A percentile compares a stretch with the other conserved stretches of the same genome.
Conservation (phyloP, 92 coral and sea anemone species). For the Epizoanthus stellaris region DNA sequence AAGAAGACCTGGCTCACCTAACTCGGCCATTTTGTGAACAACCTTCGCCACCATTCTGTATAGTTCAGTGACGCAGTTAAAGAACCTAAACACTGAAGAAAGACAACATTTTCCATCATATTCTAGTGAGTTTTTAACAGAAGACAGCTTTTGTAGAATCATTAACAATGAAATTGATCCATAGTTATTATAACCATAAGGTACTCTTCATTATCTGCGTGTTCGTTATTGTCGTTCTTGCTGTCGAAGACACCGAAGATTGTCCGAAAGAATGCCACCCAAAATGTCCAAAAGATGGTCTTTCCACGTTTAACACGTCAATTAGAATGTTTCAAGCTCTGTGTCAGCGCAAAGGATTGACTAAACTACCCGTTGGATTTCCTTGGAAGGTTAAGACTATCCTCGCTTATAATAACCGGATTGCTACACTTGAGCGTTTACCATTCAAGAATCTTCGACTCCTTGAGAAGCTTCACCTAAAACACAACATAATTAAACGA, state of each 20-base stretch:
- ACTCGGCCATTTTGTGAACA: too few relatives aligned
- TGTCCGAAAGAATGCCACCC: constrained; percentile 7
- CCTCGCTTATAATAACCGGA: constrained; percentile 5
- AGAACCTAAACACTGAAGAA: too few relatives aligned
- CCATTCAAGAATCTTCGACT: constrained; percentile 12
- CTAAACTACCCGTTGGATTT: constrained; percentile 2
- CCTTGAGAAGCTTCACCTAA: constrained; percentile 52
- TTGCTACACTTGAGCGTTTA: constrained; percentile 13
- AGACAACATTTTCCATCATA: too few relatives aligned
- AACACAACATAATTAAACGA: constrained; percentile 45
- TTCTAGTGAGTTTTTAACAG: too few relatives aligned
- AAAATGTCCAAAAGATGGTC: neutral
- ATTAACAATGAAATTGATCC: too few relatives aligned
- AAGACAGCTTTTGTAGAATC: too few relatives aligned
- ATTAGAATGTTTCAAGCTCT: constrained; percentile 15
- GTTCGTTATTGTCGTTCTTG: neutral
- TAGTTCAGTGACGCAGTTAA: too few relatives aligned
- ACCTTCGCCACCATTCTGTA: too few relatives aligned
- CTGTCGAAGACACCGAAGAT: neutral
- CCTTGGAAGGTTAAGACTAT: constrained; percentile 11
- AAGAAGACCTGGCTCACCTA: too few relatives aligned
- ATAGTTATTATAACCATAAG: neutral
- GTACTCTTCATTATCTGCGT: neutral
- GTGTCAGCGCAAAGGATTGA: neutral
- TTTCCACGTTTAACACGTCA: constrained; percentile 12